These are phyloP conservation scores for Loris lydekkerianus DNA, from an alignment of 2,797 vertebrate species.

Conservation along the genomic window DNA sequence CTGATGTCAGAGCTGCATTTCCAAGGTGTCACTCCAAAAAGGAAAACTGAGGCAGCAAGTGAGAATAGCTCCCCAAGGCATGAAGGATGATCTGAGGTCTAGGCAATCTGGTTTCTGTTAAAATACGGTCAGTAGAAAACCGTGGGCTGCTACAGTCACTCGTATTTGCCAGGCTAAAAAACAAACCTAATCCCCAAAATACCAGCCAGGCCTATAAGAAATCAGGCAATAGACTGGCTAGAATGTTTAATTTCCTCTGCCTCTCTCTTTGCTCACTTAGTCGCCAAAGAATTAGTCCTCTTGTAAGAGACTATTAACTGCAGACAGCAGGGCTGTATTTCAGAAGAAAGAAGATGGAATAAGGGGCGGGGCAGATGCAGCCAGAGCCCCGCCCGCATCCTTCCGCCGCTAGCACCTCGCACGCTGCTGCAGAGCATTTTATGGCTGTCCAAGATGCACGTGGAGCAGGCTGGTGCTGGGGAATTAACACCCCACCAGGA, in stretches of 20 bases:
- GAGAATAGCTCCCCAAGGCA: neutral
- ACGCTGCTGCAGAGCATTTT: neutral
- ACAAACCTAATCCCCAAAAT: neutral
- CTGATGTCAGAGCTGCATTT: neutral
- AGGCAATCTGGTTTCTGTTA: neutral
- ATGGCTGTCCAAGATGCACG: neutral
- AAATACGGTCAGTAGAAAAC: neutral
- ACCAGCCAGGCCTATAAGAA: neutral
- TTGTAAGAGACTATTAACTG: neutral
- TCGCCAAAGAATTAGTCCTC: conserved; percentile 42
- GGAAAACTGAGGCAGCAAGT: conserved; percentile 43
- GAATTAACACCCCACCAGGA: neutral
- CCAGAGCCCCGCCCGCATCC: neutral
- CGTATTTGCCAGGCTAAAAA: neutral
- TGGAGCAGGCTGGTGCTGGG: neutral
- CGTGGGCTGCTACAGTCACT: neutral
- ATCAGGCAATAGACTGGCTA: neutral
- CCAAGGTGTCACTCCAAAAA: neutral
- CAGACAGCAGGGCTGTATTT: neutral
- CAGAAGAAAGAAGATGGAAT: conserved; percentile 22
- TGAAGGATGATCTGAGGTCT: neutral
- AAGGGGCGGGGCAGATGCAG: neutral
- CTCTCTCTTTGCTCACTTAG: neutral
- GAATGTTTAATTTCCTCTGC: conserved; percentile 51
- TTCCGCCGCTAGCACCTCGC: neutral